phyloP scores from a whole-genome alignment of 2,113 vertebrate genomes.

The Dendropsophus ebraccatus region DNA sequence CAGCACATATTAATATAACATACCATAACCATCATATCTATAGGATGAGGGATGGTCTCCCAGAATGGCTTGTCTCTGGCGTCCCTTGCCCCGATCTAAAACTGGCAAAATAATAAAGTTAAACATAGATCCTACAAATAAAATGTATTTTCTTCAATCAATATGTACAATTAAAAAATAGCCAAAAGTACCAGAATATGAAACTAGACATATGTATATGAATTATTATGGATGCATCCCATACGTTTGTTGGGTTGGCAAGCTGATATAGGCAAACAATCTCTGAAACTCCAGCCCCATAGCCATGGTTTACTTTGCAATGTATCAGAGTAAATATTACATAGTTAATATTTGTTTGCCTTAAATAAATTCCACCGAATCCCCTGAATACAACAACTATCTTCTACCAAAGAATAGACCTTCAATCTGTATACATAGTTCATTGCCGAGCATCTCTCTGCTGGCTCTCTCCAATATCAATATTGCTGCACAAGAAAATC shows the following conservation, averaged over 20 bases:
- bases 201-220: neutral
- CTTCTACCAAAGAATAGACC: too few species aligned
- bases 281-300: too few species aligned
- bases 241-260: neutral
- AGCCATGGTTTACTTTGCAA: neutral
- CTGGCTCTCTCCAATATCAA: too few species aligned
- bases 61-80: slow-evolving; percentile 94
- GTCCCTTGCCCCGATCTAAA: slow-evolving; percentile 91
- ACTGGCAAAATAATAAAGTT: slow-evolving; percentile 51
- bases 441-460: too few species aligned
- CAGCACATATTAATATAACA: slow-evolving; percentile 66
- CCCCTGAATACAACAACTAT: neutral
- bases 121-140: neutral
- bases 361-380: neutral
- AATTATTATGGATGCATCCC: neutral
- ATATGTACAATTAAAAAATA: neutral
- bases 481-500: too few species aligned
- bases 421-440: too few species aligned
- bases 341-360: neutral
- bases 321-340: neutral
- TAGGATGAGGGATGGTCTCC: slow-evolving; percentile 94
- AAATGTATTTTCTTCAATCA: neutral
- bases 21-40: slow-evolving; percentile 91
- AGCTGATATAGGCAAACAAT: neutral
- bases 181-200: neutral